Percentiles rank a stretch among this genome's conserved stretches.
Evolutionary conservation across 2,888 invertebrate species (phyloP).

Genomic region (Eristalis arbustorum): DNA sequence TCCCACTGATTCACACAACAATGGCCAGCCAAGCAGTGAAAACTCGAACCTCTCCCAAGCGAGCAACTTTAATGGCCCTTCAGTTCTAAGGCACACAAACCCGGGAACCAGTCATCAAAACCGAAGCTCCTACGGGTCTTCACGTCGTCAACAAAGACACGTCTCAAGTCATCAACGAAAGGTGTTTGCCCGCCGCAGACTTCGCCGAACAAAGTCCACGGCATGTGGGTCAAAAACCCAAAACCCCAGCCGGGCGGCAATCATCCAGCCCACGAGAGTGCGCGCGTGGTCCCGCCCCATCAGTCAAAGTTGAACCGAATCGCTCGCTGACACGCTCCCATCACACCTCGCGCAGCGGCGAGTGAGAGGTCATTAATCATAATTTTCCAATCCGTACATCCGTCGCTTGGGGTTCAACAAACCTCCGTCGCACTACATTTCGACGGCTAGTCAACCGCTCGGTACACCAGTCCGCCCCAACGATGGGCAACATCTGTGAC

Average conservation of each 20-base stretch:
- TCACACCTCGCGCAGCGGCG: background rate
- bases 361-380: background rate
- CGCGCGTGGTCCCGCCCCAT: background rate
- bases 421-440: background rate
- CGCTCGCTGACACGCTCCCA: background rate
- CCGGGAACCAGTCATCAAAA: no score
- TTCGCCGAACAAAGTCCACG: background rate
- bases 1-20: no score
- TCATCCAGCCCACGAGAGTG: background rate
- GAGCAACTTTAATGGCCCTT: no score
- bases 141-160: background rate
- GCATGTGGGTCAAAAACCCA: no score
- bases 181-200: no score
- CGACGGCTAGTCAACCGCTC: background rate
- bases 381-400: background rate
- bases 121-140: background rate
- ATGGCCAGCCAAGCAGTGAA: no score
- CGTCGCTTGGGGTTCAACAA: background rate
- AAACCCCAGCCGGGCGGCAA: background rate
- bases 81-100: no score
- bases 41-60: no score
- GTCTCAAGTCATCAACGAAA: background rate
- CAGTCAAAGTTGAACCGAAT: background rate
- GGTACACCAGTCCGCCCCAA: background rate
- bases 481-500: background rate